Percentiles rank a stretch among this genome's conserved stretches.
These are phyloP conservation scores for Orussus abietinus DNA, from an alignment of 1,140 invertebrate genomes.

Conservation along the genomic window DNA sequence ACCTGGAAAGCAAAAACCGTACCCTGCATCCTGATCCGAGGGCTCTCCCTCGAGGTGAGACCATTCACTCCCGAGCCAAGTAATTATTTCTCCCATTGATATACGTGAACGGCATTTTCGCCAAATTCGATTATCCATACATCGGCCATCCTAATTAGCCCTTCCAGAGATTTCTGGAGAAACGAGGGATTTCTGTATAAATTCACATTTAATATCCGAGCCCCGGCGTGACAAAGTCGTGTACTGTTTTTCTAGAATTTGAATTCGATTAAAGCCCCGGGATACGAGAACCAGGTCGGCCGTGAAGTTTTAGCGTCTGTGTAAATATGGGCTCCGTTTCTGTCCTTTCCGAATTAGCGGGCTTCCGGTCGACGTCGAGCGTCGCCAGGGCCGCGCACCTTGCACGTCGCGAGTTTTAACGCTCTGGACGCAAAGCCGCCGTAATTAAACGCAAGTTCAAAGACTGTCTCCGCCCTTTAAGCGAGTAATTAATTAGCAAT, in stretches of 20 bases:
- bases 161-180: too few relatives aligned
- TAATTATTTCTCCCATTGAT: neutral
- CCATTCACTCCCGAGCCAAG: too few relatives aligned
- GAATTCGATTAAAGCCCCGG: neutral
- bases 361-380: too few relatives aligned
- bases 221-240: too few relatives aligned
- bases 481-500: neutral
- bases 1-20: too few relatives aligned
- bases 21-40: too few relatives aligned
- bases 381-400: neutral
- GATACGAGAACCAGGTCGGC: neutral
- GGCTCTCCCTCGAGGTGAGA: too few relatives aligned
- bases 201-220: neutral
- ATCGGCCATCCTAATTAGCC: too few relatives aligned
- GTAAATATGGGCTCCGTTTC: neutral
- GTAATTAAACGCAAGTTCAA: conserved; percentile 1
- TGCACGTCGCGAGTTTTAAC: neutral
- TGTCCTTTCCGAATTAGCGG: neutral
- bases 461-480: neutral
- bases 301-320: neutral
- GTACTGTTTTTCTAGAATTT: neutral
- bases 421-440: neutral
- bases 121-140: too few relatives aligned
- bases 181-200: too few relatives aligned
- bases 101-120: too few relatives aligned